phyloP scores from a whole-genome alignment of 2,888 invertebrate genomes.

The Zaprionus obscuricornis region DNA sequence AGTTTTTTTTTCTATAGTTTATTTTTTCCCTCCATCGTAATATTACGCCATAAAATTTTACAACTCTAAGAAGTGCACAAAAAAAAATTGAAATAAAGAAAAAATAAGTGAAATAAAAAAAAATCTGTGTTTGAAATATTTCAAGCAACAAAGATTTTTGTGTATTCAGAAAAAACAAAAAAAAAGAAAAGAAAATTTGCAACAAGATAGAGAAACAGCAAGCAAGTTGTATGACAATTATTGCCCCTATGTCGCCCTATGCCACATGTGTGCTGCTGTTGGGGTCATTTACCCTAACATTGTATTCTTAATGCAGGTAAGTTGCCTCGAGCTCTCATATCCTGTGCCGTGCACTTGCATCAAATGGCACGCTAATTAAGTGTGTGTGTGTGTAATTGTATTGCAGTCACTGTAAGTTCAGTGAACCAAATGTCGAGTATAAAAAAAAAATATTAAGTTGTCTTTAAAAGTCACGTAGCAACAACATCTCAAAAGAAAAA shows the following conservation, averaged over 20 bases:
- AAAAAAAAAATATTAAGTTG: not conserved
- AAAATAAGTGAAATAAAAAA: too few relatives aligned
- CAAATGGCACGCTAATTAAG: slow-evolving; percentile 59
- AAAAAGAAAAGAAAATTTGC: too few relatives aligned
- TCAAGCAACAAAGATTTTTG: too few relatives aligned
- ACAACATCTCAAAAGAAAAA: too few relatives aligned
- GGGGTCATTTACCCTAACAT: slow-evolving; percentile 53
- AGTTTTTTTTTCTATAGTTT: too few relatives aligned
- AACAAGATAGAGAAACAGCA: slow-evolving; percentile 2
- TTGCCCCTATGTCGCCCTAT: slow-evolving; percentile 56
- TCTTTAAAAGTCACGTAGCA: not conserved
- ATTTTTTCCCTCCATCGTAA: not conserved
- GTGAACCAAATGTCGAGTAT: slow-evolving; percentile 67
- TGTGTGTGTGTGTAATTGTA: slow-evolving; percentile 34
- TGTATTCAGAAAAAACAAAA: too few relatives aligned
- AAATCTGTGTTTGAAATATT: too few relatives aligned
- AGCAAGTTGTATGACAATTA: slow-evolving; percentile 45
- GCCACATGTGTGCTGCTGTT: slow-evolving; percentile 53
- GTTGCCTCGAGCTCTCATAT: slow-evolving; percentile 33
- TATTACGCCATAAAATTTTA: not conserved
- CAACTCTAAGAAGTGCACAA: not conserved
- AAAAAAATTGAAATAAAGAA: too few relatives aligned
- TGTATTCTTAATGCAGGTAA: slow-evolving; percentile 71
- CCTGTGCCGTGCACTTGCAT: slow-evolving; percentile 43
- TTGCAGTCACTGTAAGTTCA: slow-evolving; percentile 53